Percentiles rank a stretch among this genome's conserved stretches.
phyloP scores from a whole-genome alignment of 2,113 vertebrate genomes.

The Lagopus muta region DNA sequence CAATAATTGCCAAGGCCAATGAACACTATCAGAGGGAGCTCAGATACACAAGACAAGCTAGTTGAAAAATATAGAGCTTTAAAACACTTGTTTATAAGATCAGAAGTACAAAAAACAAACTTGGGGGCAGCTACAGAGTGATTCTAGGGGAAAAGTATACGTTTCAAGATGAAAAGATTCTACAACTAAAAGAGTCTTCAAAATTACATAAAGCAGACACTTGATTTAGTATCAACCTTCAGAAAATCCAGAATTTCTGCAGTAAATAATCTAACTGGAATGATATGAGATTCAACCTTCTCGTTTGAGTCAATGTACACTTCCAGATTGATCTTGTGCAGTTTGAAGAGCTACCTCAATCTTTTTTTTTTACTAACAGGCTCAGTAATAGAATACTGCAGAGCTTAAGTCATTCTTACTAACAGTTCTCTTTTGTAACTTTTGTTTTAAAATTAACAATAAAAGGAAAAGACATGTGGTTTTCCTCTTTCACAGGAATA shows the following conservation, averaged over 20 bases:
- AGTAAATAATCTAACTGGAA: neutral
- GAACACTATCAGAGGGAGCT: neutral
- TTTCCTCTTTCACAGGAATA: conserved; percentile 51
- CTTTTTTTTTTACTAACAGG: conserved; percentile 33
- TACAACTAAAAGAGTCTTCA: neutral
- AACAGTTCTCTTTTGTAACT: conserved; percentile 10
- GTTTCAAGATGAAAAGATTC: neutral
- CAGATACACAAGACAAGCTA: neutral
- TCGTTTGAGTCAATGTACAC: neutral
- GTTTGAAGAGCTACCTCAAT: conserved; percentile 46
- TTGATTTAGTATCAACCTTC: neutral
- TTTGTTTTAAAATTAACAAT: neutral
- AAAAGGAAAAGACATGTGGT: conserved; percentile 28
- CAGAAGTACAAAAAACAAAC: neutral
- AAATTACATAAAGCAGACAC: neutral
- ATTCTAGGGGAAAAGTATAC: neutral
- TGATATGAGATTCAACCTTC: neutral
- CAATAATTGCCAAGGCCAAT: neutral
- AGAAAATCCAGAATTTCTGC: neutral
- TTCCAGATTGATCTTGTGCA: conserved; percentile 52
- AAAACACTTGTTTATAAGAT: neutral
- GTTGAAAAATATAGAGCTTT: neutral
- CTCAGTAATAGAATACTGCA: neutral
- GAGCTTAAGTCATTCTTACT: neutral
- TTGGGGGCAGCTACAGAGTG: neutral